Conservation (phyloP, 2,888 invertebrate species). For the Cyclophora albipunctata region DNA sequence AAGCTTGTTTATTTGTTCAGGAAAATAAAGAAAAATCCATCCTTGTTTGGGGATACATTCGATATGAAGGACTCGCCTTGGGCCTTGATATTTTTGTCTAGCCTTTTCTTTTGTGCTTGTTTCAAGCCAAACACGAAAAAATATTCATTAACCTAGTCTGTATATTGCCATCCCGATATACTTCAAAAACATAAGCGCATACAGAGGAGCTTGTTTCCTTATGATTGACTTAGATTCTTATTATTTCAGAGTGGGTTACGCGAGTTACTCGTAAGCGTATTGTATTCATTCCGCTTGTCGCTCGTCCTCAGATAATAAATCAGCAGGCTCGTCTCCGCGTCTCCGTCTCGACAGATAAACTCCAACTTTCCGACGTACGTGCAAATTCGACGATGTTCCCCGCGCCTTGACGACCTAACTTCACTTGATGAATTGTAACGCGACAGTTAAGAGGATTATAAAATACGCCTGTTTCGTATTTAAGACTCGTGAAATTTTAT, state of each 20-base stretch:
- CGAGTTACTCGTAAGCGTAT: too few relatives aligned
- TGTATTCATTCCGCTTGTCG: conserved; percentile 11
- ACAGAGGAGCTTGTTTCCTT: too few relatives aligned
- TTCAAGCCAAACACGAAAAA: too few relatives aligned
- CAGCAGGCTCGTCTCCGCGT: conserved; percentile 27
- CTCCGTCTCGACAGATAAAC: conserved; percentile 29
- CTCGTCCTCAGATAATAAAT: conserved; percentile 29
- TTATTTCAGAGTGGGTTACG: too few relatives aligned
- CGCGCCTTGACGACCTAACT: conserved; percentile 13
- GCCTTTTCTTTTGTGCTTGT: too few relatives aligned
- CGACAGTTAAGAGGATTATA: conserved; percentile 22
- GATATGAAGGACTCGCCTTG: too few relatives aligned
- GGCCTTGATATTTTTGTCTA: too few relatives aligned
- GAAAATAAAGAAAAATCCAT: conserved; percentile 3
- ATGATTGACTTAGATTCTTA: too few relatives aligned
- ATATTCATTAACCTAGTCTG: too few relatives aligned
- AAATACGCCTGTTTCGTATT: conserved; percentile 17
- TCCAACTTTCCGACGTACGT: conserved; percentile 36
- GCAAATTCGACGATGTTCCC: conserved; percentile 30
- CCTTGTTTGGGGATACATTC: too few relatives aligned
- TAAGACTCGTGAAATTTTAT: conserved; percentile 1
- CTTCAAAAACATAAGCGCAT: too few relatives aligned
- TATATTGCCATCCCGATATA: too few relatives aligned
- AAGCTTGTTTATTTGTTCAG: conserved; percentile 3
- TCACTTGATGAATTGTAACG: conserved; percentile 31